Conservation (phyloP, 2,113 vertebrate genomes). For the Mohoua ochrocephala region DNA sequence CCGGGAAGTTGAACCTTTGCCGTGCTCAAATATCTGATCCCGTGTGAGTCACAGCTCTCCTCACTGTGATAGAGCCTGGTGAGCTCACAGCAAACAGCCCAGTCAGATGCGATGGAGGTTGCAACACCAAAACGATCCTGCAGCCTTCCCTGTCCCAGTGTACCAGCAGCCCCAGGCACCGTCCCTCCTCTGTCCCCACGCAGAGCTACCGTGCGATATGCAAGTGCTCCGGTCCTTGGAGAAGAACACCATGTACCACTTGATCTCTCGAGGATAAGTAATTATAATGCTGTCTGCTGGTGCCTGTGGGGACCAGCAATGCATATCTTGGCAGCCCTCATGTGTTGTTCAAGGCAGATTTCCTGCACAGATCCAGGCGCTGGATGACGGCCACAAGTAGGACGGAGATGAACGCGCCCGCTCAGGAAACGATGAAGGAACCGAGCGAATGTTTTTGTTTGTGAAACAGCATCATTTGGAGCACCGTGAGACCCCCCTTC, state of each 20-base stretch:
- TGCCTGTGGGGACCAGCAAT: constrained; percentile 34
- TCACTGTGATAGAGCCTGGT: accelerated
- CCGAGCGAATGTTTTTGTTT: not conserved
- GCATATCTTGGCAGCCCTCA: constrained; percentile 24
- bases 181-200: not conserved
- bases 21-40: not conserved
- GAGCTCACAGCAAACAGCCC: not conserved
- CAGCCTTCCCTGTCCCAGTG: not conserved
- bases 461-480: not conserved
- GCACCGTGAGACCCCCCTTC: not conserved
- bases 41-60: not conserved
- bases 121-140: not conserved
- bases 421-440: constrained; percentile 41
- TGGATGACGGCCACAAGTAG: constrained; percentile 13
- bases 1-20: accelerated
- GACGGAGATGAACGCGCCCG: not conserved
- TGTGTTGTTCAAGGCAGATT: constrained; percentile 25
- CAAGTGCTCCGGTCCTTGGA: not conserved
- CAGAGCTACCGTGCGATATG: not conserved
- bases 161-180: not conserved
- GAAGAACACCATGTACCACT: not conserved
- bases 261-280: not conserved
- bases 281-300: not conserved
- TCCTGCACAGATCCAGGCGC: not conserved
- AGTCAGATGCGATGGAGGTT: accelerated